phyloP scores from a whole-genome alignment of 2,888 invertebrate species.

The Psylliodes chrysocephalus region DNA sequence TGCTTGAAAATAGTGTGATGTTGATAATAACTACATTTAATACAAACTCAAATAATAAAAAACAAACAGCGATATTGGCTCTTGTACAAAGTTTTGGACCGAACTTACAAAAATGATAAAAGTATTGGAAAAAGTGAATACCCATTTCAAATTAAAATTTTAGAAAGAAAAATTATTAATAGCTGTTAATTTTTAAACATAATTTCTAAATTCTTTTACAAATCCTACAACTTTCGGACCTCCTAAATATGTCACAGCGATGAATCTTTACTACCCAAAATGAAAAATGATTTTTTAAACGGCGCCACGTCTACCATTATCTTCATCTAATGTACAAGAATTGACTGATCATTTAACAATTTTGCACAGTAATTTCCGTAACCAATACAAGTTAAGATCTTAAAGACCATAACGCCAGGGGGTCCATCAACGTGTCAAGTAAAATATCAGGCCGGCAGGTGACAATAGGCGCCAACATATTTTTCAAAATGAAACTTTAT shows the following conservation, averaged over 20 bases:
- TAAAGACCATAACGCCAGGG: constrained; percentile 34
- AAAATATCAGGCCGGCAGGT: constrained; percentile 36
- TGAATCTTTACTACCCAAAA: constrained; percentile 19
- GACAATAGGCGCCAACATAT: constrained; percentile 45
- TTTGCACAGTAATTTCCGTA: constrained; percentile 42
- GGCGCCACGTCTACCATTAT: constrained; percentile 40
- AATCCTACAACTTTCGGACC: neutral
- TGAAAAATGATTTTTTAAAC: constrained; percentile 40
- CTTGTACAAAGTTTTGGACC: too few relatives aligned
- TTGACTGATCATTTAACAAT: constrained; percentile 44
- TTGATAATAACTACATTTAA: too few relatives aligned
- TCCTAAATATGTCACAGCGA: neutral
- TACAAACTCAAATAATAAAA: too few relatives aligned
- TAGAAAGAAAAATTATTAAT: too few relatives aligned
- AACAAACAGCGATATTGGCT: too few relatives aligned
- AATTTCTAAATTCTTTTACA: too few relatives aligned
- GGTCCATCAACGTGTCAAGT: constrained; percentile 38
- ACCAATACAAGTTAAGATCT: constrained; percentile 40
- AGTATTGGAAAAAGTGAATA: too few relatives aligned
- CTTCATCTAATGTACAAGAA: constrained; percentile 38
- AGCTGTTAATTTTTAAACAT: too few relatives aligned
- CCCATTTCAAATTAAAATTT: too few relatives aligned
- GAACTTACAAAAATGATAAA: too few relatives aligned
- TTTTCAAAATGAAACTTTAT: constrained; percentile 39
- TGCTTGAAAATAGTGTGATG: too few relatives aligned